Conservation (phyloP, 1,140 invertebrate genomes). For the Solen grandis region DNA sequence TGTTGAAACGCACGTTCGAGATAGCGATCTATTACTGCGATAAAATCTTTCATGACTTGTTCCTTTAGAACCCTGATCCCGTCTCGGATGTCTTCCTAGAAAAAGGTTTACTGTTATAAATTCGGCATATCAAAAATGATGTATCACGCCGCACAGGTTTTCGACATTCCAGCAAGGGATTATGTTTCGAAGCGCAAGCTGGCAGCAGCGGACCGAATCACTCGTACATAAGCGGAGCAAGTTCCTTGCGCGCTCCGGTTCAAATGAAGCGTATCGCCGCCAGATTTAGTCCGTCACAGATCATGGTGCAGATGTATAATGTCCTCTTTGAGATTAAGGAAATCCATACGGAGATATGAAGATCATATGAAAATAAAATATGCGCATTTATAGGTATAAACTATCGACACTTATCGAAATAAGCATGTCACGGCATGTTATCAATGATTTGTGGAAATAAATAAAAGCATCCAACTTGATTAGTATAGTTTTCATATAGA, state of each 20-base stretch:
- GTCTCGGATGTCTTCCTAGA: conserved; percentile 42
- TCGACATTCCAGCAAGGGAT: conserved; percentile 37
- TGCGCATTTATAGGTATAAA: neutral
- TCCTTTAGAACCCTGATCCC: conserved; percentile 33
- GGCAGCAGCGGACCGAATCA: conserved; percentile 39
- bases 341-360: neutral
- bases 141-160: conserved; percentile 3
- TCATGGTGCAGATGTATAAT: neutral
- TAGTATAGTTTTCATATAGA: no score
- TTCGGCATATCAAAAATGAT: conserved; percentile 39
- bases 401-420: no score
- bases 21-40: conserved; percentile 44
- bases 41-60: conserved; percentile 46
- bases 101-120: conserved; percentile 51
- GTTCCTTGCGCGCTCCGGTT: conserved; percentile 12
- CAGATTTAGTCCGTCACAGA: no score
- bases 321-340: neutral
- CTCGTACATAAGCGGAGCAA: conserved; percentile 33
- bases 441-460: no score
- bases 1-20: neutral
- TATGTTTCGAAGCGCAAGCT: conserved; percentile 48
- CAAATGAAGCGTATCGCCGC: conserved; percentile 33
- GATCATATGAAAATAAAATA: neutral
- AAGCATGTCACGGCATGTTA: no score
- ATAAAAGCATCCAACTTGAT: no score